Evolutionary conservation across 2,113 vertebrate genomes (phyloP).

Genomic region (Corydoras sp.): DNA sequence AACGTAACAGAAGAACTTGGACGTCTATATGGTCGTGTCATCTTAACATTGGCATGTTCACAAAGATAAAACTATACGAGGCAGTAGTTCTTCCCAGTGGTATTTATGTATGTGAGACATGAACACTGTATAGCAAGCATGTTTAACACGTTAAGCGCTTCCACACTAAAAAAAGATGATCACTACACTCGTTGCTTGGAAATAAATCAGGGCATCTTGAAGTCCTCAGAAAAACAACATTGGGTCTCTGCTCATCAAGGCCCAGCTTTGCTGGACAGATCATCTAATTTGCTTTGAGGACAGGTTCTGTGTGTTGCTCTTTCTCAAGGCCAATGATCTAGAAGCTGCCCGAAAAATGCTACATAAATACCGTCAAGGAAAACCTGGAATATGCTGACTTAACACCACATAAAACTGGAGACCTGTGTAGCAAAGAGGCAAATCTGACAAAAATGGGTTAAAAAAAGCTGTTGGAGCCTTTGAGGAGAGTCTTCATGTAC

Average conservation of each 20-base stretch:
- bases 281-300: no score
- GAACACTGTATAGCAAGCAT: neutral
- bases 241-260: slow-evolving; percentile 1
- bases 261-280: neutral
- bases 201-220: neutral
- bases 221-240: neutral
- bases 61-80: neutral
- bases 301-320: no score
- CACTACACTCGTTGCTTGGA: neutral
- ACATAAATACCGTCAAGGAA: no score
- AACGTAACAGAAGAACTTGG: no score
- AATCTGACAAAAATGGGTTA: no score
- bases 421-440: no score
- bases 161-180: neutral
- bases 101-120: neutral
- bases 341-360: no score
- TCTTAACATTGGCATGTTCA: neutral
- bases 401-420: no score
- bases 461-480: no score
- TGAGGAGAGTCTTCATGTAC: no score
- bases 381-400: no score
- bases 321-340: no score
- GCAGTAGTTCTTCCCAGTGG: neutral
- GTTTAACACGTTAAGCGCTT: slow-evolving; percentile 2
- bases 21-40: neutral